Percentiles rank a stretch among this genome's conserved stretches.
Evolutionary conservation across 2,888 invertebrate genomes (phyloP).

Genomic region (Sepiola atlantica): DNA sequence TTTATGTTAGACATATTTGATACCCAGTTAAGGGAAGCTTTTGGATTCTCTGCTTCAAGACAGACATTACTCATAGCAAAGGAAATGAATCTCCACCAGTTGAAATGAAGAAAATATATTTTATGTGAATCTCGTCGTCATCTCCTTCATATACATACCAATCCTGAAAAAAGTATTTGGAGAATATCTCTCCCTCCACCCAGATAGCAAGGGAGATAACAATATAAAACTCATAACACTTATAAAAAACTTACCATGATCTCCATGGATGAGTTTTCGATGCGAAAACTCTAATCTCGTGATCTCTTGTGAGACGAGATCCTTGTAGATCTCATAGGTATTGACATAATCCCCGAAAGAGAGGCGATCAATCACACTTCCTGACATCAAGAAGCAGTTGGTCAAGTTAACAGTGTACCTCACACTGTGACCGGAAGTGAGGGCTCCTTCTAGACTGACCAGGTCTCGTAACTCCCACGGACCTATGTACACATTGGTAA

Average conservation of each 20-base stretch:
- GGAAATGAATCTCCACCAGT: too few relatives aligned
- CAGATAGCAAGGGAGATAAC: too few relatives aligned
- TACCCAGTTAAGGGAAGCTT: too few relatives aligned
- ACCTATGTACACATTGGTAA: constrained; percentile 37
- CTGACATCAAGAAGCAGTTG: constrained; percentile 51
- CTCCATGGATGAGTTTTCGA: constrained; percentile 35
- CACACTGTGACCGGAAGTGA: constrained; percentile 53
- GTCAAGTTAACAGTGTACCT: constrained; percentile 53
- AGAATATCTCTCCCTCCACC: too few relatives aligned
- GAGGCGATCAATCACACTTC: constrained; percentile 50
- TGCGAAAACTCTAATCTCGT: constrained; percentile 36
- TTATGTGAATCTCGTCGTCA: too few relatives aligned
- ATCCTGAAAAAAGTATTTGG: too few relatives aligned
- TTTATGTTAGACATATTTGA: too few relatives aligned
- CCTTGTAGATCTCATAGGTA: constrained; percentile 48
- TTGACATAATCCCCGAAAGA: constrained; percentile 54
- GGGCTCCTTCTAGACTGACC: constrained; percentile 50
- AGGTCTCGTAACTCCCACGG: constrained; percentile 50
- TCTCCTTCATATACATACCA: too few relatives aligned
- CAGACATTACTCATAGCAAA: too few relatives aligned
- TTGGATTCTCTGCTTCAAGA: too few relatives aligned
- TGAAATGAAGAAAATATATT: too few relatives aligned
- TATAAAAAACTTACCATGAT: background rate
- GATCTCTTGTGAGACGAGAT: constrained; percentile 10
- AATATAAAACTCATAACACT: too few relatives aligned